Evolutionary conservation across 2,113 vertebrate species (phyloP), one percentile per base, ranked within the genome.

Genomic region (Leptobrachium ailaonicum): DNA sequence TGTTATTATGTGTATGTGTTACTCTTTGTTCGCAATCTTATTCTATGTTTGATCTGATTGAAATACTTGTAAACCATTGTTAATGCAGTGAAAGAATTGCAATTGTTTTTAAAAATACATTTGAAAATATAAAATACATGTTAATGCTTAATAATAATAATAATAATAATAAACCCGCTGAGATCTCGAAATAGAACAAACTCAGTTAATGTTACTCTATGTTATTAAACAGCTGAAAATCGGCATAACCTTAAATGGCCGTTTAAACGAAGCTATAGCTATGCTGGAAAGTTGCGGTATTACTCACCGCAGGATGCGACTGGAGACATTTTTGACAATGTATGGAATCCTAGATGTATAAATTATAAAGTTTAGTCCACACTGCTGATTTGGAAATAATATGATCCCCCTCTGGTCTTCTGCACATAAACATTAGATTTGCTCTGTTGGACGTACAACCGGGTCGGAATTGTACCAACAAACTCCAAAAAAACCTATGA

Each of bases 401-500:
- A 40, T 43, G 70, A 79, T 54, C 56, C 62, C 70, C 10, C 1
- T 4, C 63, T 66, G 44, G 41, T 72, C 76, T 60, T 66, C 66
- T 66, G 70, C 45, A 66, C 77, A 53, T 73, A 60, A 73, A 70
- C 77, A 42, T 58, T 42, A 64, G 44, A 50, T 77, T 70, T 63
- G 47, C 77, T 53, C 44, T 54, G 77, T 43, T 79, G 76, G 76
- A 72, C 10, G 32, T 12, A 20, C 71, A 53, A 43, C 45, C n/a
- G 0, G 82, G 63, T 81, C 82, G 80, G 79, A 69, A 62, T 4
- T 1, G 72, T 68, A 79, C 60, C 73, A 79, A 86, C 63, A 9
- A 83, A 72, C 62, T 89, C 75, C 20, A 32, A 87, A 8, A 60
- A 8, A 60, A 75, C 82, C 82, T 84, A 66, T 83, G 0, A 1